Conservation (phyloP, 2,888 invertebrate genomes). For the Thumatha senex region DNA sequence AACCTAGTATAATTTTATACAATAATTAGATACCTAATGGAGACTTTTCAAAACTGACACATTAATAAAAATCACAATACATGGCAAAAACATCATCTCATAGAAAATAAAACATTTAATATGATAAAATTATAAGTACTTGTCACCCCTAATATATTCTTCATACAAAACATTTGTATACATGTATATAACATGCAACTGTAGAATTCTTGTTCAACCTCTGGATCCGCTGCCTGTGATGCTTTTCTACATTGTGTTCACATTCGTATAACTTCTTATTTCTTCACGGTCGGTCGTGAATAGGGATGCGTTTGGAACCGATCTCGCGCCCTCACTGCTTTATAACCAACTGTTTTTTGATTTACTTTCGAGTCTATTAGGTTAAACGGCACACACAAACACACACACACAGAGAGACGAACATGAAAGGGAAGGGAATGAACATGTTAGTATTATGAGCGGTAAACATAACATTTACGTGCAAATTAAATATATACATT, state of each 20-base stretch:
- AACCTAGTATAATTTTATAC: neutral
- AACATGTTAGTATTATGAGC: neutral
- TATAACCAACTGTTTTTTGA: conserved; percentile 74
- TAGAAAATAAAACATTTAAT: neutral
- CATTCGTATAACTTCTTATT: conserved; percentile 15
- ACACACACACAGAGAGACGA: conserved; percentile 10
- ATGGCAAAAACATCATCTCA: neutral
- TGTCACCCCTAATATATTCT: neutral
- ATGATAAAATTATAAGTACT: neutral
- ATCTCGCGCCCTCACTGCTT: conserved; percentile 69
- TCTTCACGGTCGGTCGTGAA: conserved; percentile 48
- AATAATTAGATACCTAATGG: neutral
- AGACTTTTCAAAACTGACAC: neutral
- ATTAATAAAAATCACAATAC: too few relatives aligned
- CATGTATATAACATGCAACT: neutral
- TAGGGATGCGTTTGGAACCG: conserved; percentile 66
- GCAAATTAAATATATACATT: neutral
- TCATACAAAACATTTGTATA: neutral
- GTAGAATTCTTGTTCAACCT: neutral
- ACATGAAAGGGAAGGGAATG: conserved; percentile 42
- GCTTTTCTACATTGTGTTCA: neutral
- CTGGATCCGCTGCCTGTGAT: neutral
- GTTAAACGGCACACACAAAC: conserved; percentile 40
- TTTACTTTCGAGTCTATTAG: conserved; percentile 61
- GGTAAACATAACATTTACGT: conserved; percentile 12